Base-by-base conservation (phyloP, 2,797 vertebrate genomes). In the Serranus cabrilla region DNA sequence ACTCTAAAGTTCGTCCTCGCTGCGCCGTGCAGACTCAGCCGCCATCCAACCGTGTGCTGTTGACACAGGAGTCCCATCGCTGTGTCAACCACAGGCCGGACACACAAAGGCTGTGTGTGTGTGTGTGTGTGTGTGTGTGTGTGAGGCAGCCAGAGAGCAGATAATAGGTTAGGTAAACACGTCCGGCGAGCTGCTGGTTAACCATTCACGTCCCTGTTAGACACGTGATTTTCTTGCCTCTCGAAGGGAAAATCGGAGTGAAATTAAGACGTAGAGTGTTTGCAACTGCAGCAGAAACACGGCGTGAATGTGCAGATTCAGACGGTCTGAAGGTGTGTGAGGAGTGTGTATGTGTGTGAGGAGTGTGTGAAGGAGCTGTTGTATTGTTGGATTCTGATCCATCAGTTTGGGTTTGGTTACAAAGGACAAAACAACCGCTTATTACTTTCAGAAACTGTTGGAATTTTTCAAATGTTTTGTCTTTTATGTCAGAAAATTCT, bases 161-260 rank as follows among this genome's bases (percentile, higher is more conserved):
- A 85, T 87, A 83, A 84, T 46, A 34, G 76, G 63, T 84, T 82
- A 69, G 59, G 70, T 66, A 87, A 88, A 90, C 84, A 77, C 60
- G 62, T 7, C 25, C 39, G 47, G 10, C 10, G 50, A 59, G 85
- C 25, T 71, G 42, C 14, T 31, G 5, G 55, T 83, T 74, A 76
- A 83, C 65, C 23, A 11, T 81, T 81, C 46, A 27, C 57, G 49
- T 56, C 50, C 66, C n/a, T 31, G 18, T 56, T 59, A 20, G 11
- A 58, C 9, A 25, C 11, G 5, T 2, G 4, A 27, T 14, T 50
- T 55, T 23, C 25, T 21, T 12, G 11, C 21, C 27, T 42, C 25
- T 40, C n/a, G n/a, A n/a, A n/a, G n/a, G n/a, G n/a, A n/a, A n/a
- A n/a, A n/a, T 27, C 27, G 6, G 27, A 6, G 6, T 27, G 27